These are phyloP conservation scores for Chironomus tentans DNA, from an alignment of 2,888 invertebrate genomes.

Conservation along the genomic window DNA sequence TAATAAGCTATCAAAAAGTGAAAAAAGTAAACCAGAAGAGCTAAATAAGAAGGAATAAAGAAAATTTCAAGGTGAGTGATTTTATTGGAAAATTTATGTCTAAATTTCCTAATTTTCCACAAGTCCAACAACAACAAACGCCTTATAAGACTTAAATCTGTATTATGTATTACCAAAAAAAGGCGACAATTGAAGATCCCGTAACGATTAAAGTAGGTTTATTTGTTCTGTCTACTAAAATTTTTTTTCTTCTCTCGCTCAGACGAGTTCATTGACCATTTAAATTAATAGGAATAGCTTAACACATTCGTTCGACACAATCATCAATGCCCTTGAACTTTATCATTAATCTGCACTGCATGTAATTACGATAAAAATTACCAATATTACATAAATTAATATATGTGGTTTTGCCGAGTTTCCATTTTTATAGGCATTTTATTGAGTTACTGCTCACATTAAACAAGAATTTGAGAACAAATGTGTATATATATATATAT, in stretches of 20 bases:
- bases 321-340: not conserved
- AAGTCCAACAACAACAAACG: not conserved
- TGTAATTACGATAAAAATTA: too few relatives aligned
- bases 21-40: too few relatives aligned
- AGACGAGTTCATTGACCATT: constrained; percentile 1
- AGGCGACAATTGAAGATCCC: too few relatives aligned
- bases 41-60: not conserved
- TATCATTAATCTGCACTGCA: not conserved
- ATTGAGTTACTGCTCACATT: too few relatives aligned
- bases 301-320: not conserved
- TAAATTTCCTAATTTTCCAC: not conserved
- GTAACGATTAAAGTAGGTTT: too few relatives aligned
- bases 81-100: not conserved
- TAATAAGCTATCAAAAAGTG: too few relatives aligned
- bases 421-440: too few relatives aligned
- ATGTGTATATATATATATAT: too few relatives aligned
- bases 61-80: not conserved
- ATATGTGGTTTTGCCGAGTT: too few relatives aligned
- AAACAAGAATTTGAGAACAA: too few relatives aligned
- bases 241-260: not conserved
- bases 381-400: too few relatives aligned
- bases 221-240: not conserved
- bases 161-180: too few relatives aligned
- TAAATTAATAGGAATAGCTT: not conserved
- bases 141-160: not conserved